These are phyloP conservation scores for Octomys mimax DNA, from an alignment of 2,797 vertebrate genomes.

Conservation along the genomic window DNA sequence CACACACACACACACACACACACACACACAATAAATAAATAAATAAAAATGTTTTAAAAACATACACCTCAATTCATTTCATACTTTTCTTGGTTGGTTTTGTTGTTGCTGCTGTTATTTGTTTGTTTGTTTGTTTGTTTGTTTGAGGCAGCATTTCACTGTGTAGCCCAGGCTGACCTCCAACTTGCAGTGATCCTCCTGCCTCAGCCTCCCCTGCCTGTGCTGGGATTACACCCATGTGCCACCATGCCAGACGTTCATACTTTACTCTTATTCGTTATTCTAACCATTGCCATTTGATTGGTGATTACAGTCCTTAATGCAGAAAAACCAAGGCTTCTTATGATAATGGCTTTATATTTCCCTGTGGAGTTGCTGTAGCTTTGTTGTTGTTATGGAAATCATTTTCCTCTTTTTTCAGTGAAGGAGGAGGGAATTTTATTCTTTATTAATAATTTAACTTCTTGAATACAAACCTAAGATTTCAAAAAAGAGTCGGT, in stretches of 20 bases:
- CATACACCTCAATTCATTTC: slow-evolving; percentile 7
- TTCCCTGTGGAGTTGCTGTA: not conserved
- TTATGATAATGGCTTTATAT: slow-evolving; percentile 41
- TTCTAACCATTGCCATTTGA: slow-evolving; percentile 23
- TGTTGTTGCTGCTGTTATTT: not conserved
- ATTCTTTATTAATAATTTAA: slow-evolving; percentile 49
- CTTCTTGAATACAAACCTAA: not conserved
- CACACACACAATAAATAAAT: too few species aligned
- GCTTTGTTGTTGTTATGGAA: not conserved
- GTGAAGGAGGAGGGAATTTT: not conserved
- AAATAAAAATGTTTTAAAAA: too few species aligned
- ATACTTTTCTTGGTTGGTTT: not conserved
- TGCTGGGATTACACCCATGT: not conserved
- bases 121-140: too few species aligned
- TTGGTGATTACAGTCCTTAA: slow-evolving; percentile 53
- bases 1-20: too few species aligned
- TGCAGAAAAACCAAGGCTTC: slow-evolving; percentile 4
- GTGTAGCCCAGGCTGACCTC: not conserved
- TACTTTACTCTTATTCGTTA: not conserved
- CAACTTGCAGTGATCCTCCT: not conserved
- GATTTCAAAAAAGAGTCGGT: slow-evolving; percentile 43
- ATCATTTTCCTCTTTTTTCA: not conserved
- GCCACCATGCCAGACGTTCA: not conserved
- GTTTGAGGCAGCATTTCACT: not conserved
- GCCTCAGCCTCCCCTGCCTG: not conserved